Percentiles rank a stretch among this genome's conserved stretches.
phyloP scores from a whole-genome alignment of 1,140 invertebrate species.

The Sycophila sp. region DNA sequence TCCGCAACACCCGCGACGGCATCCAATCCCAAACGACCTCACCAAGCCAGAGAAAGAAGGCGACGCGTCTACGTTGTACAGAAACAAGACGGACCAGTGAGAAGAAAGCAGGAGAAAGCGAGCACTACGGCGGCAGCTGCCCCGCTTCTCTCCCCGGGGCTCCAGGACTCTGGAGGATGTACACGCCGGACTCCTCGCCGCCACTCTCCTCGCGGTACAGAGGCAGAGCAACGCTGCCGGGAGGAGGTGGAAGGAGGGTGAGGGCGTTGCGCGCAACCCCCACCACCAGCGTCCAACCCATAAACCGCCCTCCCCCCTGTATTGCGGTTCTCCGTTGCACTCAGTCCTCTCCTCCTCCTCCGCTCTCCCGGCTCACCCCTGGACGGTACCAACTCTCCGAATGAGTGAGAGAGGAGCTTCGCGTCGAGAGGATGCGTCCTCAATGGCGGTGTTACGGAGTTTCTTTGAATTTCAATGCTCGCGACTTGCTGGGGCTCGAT shows the following conservation, averaged over 20 bases:
- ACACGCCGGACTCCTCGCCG: not conserved
- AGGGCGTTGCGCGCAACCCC: constrained; percentile 28
- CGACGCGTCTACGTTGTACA: too few species aligned
- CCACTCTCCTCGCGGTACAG: not conserved
- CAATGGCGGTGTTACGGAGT: too few species aligned
- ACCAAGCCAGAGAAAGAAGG: too few species aligned
- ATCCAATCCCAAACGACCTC: too few species aligned
- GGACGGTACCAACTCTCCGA: too few species aligned
- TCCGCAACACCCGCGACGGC: too few species aligned
- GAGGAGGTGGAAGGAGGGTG: constrained; percentile 7
- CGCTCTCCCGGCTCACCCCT: too few species aligned
- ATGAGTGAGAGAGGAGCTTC: constrained; percentile 14
- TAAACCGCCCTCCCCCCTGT: constrained; percentile 37
- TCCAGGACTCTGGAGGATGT: not conserved
- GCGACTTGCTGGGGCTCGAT: too few species aligned
- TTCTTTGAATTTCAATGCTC: too few species aligned
- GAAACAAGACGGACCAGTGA: not conserved
- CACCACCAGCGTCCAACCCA: constrained; percentile 16
- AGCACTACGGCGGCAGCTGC: constrained; percentile 15
- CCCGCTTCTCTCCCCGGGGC: not conserved
- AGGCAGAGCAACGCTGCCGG: constrained; percentile 7
- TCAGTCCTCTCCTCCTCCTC: not conserved
- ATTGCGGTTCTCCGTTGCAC: constrained; percentile 36
- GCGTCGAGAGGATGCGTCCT: not conserved
- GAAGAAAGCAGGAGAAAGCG: constrained; percentile 11